Evolutionary conservation across 2,888 invertebrate genomes (phyloP).

Genomic region (Pterostichus madidus): DNA sequence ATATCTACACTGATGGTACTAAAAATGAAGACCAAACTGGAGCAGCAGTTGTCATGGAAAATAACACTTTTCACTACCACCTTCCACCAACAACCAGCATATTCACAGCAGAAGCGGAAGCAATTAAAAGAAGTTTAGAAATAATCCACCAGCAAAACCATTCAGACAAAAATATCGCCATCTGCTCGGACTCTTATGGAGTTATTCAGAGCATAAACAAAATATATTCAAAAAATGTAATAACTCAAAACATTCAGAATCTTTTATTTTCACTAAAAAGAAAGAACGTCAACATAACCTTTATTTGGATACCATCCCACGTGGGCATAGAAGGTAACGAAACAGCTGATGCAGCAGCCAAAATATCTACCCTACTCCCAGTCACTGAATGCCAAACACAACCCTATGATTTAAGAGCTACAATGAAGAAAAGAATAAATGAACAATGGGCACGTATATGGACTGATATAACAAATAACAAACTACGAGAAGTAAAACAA

Average conservation of each 20-base stretch:
- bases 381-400: background rate
- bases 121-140: background rate
- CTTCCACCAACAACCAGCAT: too few relatives aligned
- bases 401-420: background rate
- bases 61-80: too few relatives aligned
- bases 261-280: background rate
- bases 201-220: background rate
- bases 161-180: background rate
- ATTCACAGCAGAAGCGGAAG: too few relatives aligned
- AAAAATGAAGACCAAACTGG: too few relatives aligned
- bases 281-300: background rate
- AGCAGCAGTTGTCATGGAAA: too few relatives aligned
- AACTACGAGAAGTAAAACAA: slow-evolving; percentile 20
- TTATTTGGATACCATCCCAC: slow-evolving; percentile 5
- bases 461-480: background rate
- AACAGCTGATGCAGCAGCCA: background rate
- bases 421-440: background rate
- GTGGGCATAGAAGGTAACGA: background rate
- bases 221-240: background rate
- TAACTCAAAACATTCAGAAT: background rate
- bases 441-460: background rate
- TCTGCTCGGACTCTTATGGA: background rate
- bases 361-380: background rate
- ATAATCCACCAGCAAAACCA: background rate
- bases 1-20: too few relatives aligned